Conservation (phyloP, 2,888 invertebrate genomes). For the Amiota mariae region DNA sequence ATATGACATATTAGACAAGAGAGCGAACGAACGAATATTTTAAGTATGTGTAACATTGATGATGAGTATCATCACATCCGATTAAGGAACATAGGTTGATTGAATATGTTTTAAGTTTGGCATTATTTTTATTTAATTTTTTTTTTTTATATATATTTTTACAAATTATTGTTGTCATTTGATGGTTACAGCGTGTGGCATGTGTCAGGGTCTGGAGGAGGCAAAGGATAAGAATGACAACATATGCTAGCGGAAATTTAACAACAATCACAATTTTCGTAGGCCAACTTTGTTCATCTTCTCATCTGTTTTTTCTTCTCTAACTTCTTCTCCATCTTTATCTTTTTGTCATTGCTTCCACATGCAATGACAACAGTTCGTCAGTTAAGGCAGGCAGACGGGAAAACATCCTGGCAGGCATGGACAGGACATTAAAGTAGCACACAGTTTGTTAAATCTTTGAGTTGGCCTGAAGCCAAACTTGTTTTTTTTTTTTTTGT, state of each 20-base stretch:
- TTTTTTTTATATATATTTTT: neutral
- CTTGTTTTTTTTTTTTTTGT: slow-evolving; percentile 9
- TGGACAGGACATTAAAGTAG: slow-evolving; percentile 1
- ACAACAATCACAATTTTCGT: slow-evolving; percentile 26
- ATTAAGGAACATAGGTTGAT: neutral
- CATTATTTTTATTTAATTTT: neutral
- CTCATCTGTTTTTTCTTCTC: neutral
- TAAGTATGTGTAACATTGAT: too few species aligned
- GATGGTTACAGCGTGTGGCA: neutral
- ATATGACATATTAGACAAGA: too few species aligned
- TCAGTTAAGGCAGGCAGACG: neutral
- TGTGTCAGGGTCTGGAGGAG: neutral
- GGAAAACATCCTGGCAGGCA: neutral
- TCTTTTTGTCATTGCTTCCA: neutral
- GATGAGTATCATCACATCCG: too few species aligned
- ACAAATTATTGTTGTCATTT: slow-evolving; percentile 14
- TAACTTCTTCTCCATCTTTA: neutral
- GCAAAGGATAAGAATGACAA: neutral
- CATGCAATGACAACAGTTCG: slow-evolving; percentile 5
- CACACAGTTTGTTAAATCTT: slow-evolving; percentile 13
- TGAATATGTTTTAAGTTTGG: neutral
- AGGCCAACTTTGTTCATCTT: slow-evolving; percentile 10
- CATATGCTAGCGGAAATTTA: slow-evolving; percentile 24
- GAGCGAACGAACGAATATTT: too few species aligned
- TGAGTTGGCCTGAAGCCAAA: slow-evolving; percentile 13